A percentile compares a stretch with the other conserved stretches of the same genome.
Evolutionary conservation across 1,140 invertebrate genomes (phyloP).

Genomic region (Leptopilina clavipes): DNA sequence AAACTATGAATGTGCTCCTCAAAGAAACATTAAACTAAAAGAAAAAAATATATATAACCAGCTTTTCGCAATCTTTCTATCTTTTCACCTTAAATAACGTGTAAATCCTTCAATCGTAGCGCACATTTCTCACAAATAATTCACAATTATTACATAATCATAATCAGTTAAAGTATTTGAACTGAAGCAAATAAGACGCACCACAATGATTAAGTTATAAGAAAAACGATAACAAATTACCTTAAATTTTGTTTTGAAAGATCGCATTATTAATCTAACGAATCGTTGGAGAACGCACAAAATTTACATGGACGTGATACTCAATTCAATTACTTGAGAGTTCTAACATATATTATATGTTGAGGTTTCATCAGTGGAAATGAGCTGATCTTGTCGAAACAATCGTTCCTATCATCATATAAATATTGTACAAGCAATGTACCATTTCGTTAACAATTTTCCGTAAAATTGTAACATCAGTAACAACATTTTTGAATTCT

Average conservation of each 20-base stretch:
- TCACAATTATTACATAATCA: too few relatives aligned
- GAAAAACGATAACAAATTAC: not conserved
- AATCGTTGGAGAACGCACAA: not conserved
- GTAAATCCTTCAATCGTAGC: too few relatives aligned
- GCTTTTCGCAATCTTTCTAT: not conserved
- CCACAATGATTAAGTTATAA: not conserved
- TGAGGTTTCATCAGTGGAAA: not conserved
- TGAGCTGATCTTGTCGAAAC: not conserved
- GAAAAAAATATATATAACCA: not conserved
- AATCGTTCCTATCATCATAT: not conserved
- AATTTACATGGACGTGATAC: not conserved
- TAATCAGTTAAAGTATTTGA: not conserved
- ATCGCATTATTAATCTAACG: not conserved
- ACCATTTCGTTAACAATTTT: conserved; percentile 36
- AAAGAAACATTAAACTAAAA: not conserved
- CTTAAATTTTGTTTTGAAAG: not conserved
- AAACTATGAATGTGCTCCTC: not conserved
- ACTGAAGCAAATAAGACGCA: not conserved
- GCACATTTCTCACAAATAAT: not conserved
- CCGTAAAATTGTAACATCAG: conserved; percentile 44
- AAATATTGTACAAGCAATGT: conserved; percentile 14
- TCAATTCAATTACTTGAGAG: not conserved
- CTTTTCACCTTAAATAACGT: too few relatives aligned
- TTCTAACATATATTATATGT: not conserved
- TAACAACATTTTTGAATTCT: conserved; percentile 45